Conservation (phyloP, 2,888 invertebrate genomes). For the Netelia inedita region DNA sequence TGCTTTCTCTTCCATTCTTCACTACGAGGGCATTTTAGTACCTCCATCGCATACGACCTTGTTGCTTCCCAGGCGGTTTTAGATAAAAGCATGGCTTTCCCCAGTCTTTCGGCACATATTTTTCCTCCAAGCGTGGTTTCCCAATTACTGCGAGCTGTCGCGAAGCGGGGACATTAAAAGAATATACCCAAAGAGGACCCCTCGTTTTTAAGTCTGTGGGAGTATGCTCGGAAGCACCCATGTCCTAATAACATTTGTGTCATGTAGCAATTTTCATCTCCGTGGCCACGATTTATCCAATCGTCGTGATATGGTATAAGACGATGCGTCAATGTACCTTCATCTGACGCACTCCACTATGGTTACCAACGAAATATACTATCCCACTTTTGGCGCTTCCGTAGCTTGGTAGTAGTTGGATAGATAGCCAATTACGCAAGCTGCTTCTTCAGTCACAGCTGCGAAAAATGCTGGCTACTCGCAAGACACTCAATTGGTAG, state of each 20-base stretch:
- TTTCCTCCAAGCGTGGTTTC: too few relatives aligned
- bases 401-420: not conserved
- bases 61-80: too few relatives aligned
- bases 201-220: not conserved
- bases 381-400: not conserved
- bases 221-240: slow-evolving; percentile 25
- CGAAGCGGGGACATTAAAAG: not conserved
- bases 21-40: too few relatives aligned
- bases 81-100: too few relatives aligned
- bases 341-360: slow-evolving; percentile 73
- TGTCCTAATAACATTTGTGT: slow-evolving; percentile 52
- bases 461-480: slow-evolving; percentile 49
- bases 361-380: slow-evolving; percentile 61
- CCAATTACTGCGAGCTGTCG: too few relatives aligned
- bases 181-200: not conserved
- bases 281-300: slow-evolving; percentile 24
- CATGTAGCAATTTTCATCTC: slow-evolving; percentile 43
- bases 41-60: too few relatives aligned
- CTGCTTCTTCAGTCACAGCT: slow-evolving; percentile 65
- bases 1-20: too few relatives aligned
- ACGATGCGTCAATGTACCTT: slow-evolving; percentile 76
- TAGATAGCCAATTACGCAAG: slow-evolving; percentile 43
- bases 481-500: slow-evolving; percentile 51
- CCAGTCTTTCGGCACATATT: too few relatives aligned
- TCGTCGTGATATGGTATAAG: slow-evolving; percentile 8